A percentile compares a stretch with the other conserved stretches of the same genome.
These are phyloP conservation scores for Spisula solida DNA, from an alignment of 2,888 invertebrate species.

Conservation along the genomic window DNA sequence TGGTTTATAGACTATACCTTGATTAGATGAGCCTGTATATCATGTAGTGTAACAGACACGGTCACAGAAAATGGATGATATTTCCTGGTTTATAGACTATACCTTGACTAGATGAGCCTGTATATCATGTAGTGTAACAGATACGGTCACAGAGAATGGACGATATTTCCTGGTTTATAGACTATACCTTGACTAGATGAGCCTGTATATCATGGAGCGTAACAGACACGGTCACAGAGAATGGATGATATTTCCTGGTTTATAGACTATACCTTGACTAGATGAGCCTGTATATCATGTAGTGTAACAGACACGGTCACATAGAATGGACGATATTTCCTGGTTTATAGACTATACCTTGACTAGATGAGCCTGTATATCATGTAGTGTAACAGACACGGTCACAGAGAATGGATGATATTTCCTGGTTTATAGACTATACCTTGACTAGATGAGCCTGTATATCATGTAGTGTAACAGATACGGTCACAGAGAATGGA, in stretches of 20 bases:
- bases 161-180: slow-evolving; percentile 95
- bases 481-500: slow-evolving; percentile 96
- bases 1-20: no score
- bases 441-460: slow-evolving; percentile 97
- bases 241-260: slow-evolving; percentile 95
- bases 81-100: no score
- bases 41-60: slow-evolving; percentile 97
- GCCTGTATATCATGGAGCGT: slow-evolving; percentile 99
- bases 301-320: slow-evolving; percentile 97
- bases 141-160: slow-evolving; percentile 96
- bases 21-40: slow-evolving; percentile 97
- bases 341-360: no score
- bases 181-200: slow-evolving; percentile 95
- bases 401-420: slow-evolving; percentile 97
- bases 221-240: slow-evolving; percentile 96
- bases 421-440: no score
- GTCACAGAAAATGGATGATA: slow-evolving; percentile 97
- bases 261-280: no score
- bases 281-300: slow-evolving; percentile 98
- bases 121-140: slow-evolving; percentile 97
- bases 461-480: slow-evolving; percentile 97
- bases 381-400: slow-evolving; percentile 97
- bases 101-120: slow-evolving; percentile 97
- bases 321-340: slow-evolving; percentile 95
- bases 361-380: slow-evolving; percentile 97